Evolutionary conservation across 2,113 vertebrate species (phyloP).

Genomic region (Hemiscyllium ocellatum): DNA sequence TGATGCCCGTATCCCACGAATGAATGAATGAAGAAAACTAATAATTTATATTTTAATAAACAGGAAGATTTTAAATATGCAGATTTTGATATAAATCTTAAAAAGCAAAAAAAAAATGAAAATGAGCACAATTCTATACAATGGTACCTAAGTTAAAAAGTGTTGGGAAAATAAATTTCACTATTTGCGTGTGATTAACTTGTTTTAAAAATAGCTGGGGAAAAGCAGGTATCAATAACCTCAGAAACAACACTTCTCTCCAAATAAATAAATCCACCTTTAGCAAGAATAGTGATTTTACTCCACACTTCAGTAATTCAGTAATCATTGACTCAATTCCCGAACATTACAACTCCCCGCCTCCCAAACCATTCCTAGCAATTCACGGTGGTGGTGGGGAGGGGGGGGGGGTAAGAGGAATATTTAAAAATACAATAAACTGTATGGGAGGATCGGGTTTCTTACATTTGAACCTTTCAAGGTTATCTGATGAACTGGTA

Average conservation of each 20-base stretch:
- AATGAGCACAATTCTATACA: neutral
- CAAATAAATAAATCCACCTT: neutral
- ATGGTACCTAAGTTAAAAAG: too few species aligned
- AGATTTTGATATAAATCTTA: neutral
- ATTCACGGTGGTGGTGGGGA: too few species aligned
- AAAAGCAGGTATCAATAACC: neutral
- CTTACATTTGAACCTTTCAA: slow-evolving; percentile 18
- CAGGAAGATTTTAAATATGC: neutral
- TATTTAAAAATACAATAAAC: slow-evolving; percentile 25
- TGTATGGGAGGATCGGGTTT: slow-evolving; percentile 10
- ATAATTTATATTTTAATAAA: neutral
- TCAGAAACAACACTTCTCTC: neutral
- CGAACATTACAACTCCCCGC: neutral
- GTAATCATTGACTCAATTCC: slow-evolving; percentile 24
- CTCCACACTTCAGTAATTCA: neutral
- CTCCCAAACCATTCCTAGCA: neutral
- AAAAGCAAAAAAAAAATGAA: neutral
- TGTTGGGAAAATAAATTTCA: neutral
- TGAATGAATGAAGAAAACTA: too few species aligned
- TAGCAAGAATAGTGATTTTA: neutral
- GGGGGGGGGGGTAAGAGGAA: neutral
- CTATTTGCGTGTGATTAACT: neutral
- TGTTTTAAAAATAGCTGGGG: neutral
- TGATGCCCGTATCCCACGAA: too few species aligned
- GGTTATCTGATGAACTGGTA: slow-evolving; percentile 33